Evolutionary conservation across 2,888 invertebrate species (phyloP).

Genomic region (Ormyrus labotus): DNA sequence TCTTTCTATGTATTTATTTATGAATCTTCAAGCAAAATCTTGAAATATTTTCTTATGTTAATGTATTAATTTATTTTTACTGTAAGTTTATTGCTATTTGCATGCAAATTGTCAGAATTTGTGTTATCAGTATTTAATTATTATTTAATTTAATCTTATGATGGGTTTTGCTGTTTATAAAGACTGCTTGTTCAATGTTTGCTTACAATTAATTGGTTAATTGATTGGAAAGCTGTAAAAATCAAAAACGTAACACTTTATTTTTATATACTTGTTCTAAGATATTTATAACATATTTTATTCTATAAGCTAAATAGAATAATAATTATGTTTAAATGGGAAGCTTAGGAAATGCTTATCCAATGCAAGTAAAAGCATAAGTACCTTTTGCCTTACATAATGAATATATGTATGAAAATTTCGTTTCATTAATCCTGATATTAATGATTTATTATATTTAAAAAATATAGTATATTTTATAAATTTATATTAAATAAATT

Average conservation of each 20-base stretch:
- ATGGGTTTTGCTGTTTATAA: neutral
- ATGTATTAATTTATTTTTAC: slow-evolving; percentile 42
- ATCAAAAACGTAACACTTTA: neutral
- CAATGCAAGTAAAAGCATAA: neutral
- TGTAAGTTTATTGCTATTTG: slow-evolving; percentile 26
- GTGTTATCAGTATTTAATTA: slow-evolving; percentile 45
- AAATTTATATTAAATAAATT: slow-evolving; percentile 41
- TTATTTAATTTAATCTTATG: slow-evolving; percentile 7
- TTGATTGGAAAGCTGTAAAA: neutral
- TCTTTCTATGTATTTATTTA: slow-evolving; percentile 41
- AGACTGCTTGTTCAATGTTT: slow-evolving; percentile 24
- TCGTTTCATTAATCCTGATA: neutral
- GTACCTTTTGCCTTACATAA: neutral
- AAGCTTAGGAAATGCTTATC: neutral
- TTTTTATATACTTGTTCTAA: too few relatives aligned
- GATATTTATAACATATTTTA: too few relatives aligned
- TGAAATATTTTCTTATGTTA: slow-evolving; percentile 23
- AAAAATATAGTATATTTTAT: slow-evolving; percentile 35
- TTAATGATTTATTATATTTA: neutral
- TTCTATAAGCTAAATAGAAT: too few relatives aligned
- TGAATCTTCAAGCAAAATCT: slow-evolving; percentile 11
- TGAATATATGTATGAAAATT: neutral
- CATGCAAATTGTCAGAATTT: neutral
- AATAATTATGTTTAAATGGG: too few relatives aligned
- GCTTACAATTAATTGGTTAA: neutral